Base-by-base conservation (phyloP, 2,888 invertebrate genomes). In the Molanna angustata region DNA sequence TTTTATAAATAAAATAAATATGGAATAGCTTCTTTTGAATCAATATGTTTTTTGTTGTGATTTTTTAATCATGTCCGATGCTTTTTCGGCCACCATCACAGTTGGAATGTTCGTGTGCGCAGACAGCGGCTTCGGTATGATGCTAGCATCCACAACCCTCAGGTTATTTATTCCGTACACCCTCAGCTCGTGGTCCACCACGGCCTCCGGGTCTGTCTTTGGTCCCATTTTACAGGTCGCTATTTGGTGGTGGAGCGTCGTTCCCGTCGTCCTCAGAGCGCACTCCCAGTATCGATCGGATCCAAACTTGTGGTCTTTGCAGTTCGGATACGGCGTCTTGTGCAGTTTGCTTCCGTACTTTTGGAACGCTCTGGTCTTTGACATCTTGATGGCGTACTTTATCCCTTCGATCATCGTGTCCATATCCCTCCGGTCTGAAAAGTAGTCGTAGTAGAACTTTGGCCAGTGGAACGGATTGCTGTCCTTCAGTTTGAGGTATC, bases 391-490 rank as follows among this genome's bases (percentile, higher is more conserved):
- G 1, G 81, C 67, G 54, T 82, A 79, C 60, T 86, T 83, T 35
- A 86, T 80, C 0, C 82, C 77, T 13, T 79, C 77, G 3, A 85
- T 66, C 43, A 85, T 69, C 1, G 81, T 80, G n/a, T 76, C 74
- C 0, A 82, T 68, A 62, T 90, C 79, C 18, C 78, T 74, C 3
- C 76, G 77, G 64, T 88, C 80, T 0, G 80, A 77, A 54, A 92
- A 79, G 66, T 93, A 93, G 63, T 93, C 89, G 0, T 90, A 86
- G 62, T 88, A 83, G 61, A 94, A 82, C n/a, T 82, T 70, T 0
- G 94, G 92, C 61, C 84, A 81, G 27, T 85, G 82, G 39, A 83
- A 78, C 0, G 92, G 90, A 71, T 93, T 82, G 18, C 73, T 82
- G 33, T 85, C 83, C 62, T 79, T 82, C 11, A 95, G 73, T 65